Conservation (phyloP, 2,888 invertebrate species). For the Himalopsyche kuldschensis region DNA sequence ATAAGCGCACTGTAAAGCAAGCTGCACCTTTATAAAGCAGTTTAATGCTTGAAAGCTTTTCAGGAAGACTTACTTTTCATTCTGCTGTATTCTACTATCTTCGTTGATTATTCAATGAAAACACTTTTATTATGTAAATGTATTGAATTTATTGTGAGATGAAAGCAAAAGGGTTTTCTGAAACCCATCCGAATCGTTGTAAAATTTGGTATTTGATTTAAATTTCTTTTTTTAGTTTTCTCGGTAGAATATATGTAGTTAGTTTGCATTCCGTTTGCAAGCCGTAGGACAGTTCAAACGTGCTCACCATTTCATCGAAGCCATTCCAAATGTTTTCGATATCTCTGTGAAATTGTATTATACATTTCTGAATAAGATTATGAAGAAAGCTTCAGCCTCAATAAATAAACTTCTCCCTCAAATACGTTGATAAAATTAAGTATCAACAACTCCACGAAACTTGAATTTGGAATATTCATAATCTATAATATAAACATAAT, state of each 20-base stretch:
- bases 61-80: background rate
- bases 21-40: background rate
- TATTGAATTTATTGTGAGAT: no score
- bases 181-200: no score
- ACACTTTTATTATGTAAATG: no score
- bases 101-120: no score
- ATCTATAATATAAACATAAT: no score
- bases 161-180: no score
- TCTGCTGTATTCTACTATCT: background rate
- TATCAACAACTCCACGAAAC: no score
- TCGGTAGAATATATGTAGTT: background rate
- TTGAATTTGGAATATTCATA: no score
- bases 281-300: background rate
- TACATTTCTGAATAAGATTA: background rate
- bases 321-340: background rate
- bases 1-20: background rate
- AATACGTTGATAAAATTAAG: no score
- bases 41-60: background rate
- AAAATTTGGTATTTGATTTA: background rate
- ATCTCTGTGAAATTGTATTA: background rate
- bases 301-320: background rate
- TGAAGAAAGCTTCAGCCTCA: no score
- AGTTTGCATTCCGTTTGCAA: background rate
- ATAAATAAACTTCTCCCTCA: no score
- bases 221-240: background rate